Evolutionary conservation across 2,113 vertebrate species (phyloP).

Genomic region (Rissa tridactyla): DNA sequence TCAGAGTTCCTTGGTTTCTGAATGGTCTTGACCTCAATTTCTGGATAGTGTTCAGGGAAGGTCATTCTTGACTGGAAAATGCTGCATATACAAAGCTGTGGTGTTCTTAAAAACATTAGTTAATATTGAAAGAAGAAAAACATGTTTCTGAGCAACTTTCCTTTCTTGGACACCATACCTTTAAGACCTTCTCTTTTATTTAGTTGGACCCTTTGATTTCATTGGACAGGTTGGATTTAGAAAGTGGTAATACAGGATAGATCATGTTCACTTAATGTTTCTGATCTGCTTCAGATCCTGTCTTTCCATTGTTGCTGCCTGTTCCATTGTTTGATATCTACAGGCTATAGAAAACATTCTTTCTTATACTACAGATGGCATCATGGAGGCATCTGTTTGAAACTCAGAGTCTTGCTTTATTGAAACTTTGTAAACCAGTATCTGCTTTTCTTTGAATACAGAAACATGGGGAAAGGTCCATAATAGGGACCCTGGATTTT

Average conservation of each 20-base stretch:
- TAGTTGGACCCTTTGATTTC: background rate
- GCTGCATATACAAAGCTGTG: background rate
- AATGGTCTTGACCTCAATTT: background rate
- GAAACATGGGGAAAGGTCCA: background rate
- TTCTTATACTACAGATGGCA: background rate
- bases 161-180: background rate
- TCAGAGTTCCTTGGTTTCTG: background rate
- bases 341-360: background rate
- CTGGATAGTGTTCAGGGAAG: background rate
- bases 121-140: background rate
- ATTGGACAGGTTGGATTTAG: background rate
- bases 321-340: background rate
- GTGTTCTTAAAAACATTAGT: background rate
- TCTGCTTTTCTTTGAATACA: background rate
- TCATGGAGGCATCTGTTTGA: background rate
- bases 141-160: background rate
- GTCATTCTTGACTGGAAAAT: background rate
- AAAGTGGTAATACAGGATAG: background rate
- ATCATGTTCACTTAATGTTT: background rate
- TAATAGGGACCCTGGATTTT: background rate
- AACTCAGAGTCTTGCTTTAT: background rate
- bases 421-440: background rate
- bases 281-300: background rate
- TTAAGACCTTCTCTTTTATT: background rate
- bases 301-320: background rate